Evolutionary conservation across 2,888 invertebrate species (phyloP).

Genomic region (Chalcosyrphus nemorum): DNA sequence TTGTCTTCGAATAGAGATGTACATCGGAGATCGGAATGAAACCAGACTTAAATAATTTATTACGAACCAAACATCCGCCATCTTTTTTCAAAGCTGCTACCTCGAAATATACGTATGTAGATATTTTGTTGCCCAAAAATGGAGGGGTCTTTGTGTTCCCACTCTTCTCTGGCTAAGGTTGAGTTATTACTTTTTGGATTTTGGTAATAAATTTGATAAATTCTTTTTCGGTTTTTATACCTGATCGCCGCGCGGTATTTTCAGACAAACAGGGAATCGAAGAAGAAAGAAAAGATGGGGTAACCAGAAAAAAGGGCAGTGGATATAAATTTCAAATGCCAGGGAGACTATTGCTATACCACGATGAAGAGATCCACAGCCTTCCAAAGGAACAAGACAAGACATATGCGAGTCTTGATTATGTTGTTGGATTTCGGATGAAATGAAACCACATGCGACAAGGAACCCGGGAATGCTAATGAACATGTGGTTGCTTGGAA

Average conservation of each 20-base stretch:
- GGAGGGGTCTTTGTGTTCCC: conserved; percentile 55
- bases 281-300: conserved; percentile 22
- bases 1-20: conserved; percentile 62
- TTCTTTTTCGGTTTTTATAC: conserved; percentile 73
- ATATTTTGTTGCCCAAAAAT: conserved; percentile 50
- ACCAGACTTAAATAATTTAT: conserved; percentile 65
- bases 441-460: conserved; percentile 8
- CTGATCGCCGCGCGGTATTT: conserved; percentile 70
- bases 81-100: conserved; percentile 48
- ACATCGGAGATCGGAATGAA: conserved; percentile 50
- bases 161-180: conserved; percentile 67
- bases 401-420: conserved; percentile 68
- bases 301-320: conserved; percentile 62
- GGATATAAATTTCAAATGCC: conserved; percentile 62
- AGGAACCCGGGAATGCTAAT: conserved; percentile 57
- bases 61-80: conserved; percentile 63
- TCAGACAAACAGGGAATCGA: conserved; percentile 43
- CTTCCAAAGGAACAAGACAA: conserved; percentile 45
- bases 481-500: conserved; percentile 63
- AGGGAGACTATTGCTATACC: conserved; percentile 43
- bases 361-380: conserved; percentile 63
- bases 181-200: conserved; percentile 74
- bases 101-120: conserved; percentile 1
- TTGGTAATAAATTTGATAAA: conserved; percentile 80
- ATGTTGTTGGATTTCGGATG: conserved; percentile 55